A percentile compares a stretch with the other conserved stretches of the same genome.
phyloP scores from a whole-genome alignment of 2,888 invertebrate species.

The Chrysotoxum bicinctum region DNA sequence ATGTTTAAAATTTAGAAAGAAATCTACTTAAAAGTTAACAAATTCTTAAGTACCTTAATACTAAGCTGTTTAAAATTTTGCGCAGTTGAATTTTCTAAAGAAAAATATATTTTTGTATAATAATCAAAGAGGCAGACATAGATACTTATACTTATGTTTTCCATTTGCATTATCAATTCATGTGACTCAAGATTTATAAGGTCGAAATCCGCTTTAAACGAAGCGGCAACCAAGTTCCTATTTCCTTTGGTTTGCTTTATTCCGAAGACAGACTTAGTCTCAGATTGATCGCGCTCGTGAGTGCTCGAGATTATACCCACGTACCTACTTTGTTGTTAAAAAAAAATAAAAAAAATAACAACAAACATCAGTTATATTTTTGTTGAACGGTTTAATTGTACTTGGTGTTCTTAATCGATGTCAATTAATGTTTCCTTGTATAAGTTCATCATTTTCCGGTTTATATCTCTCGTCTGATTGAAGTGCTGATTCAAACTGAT shows the following conservation, averaged over 20 bases:
- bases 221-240: constrained; percentile 56
- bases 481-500: constrained; percentile 24
- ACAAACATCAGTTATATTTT: constrained; percentile 17
- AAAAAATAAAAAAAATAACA: background rate
- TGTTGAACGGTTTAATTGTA: constrained; percentile 7
- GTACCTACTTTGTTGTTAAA: background rate
- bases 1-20: too few species aligned
- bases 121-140: too few species aligned
- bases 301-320: constrained; percentile 30
- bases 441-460: constrained; percentile 1
- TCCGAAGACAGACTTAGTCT: constrained; percentile 51
- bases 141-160: too few species aligned
- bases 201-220: background rate
- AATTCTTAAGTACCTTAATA: too few species aligned
- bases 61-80: too few species aligned
- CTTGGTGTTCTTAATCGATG: constrained; percentile 44
- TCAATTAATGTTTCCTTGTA: constrained; percentile 51
- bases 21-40: too few species aligned
- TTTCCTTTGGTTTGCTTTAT: constrained; percentile 60
- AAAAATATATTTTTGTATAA: too few species aligned
- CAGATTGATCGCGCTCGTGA: constrained; percentile 60
- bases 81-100: too few species aligned
- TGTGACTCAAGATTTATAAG: background rate
- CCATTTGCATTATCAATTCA: too few species aligned
- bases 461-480: background rate